Evolutionary conservation across 1,140 invertebrate species (phyloP), one percentile per base, ranked within the genome.

Genomic region (Octopus sinensis): DNA sequence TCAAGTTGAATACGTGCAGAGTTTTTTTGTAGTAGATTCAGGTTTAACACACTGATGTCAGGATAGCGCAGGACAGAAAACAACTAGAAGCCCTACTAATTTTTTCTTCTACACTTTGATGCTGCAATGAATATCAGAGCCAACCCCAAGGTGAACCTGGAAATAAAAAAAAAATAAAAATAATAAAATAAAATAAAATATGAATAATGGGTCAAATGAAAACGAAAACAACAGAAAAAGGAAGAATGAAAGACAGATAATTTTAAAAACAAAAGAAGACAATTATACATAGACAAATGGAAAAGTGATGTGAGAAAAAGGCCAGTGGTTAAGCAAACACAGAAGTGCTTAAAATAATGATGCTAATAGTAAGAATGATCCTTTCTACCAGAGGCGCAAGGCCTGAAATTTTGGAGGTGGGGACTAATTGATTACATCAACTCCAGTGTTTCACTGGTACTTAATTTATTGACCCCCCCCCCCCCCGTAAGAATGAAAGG

Each of bases 51-150:
- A 73, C 68, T 73, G 68, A 73, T 13, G 17, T 23, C 30, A 43
- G 30, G 13, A 73, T 73, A 73, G 68, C 68, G 13, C 68, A 73
- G 68, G 30, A 73, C 68, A 73, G 68, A 73, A n/a, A 43, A 73
- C 68, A 13, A 73, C 68, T 73, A 73, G 17, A 73, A 73, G 68
- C 68, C 68, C 68, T 73, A 73, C 68, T 73, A 73, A 13, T n/a
- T 73, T 9, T 4, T 5, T 73, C 7, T 73, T 73, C 68, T 73
- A 73, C 68, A 73, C 68, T 73, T 73, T 73, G 68, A 73, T 73
- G 68, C 17, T 10, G 30, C 13, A 73, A 23, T 7, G 68, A 73
- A 73, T 73, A 73, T 73, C 68, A 73, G 68, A 73, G 68, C 68
- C 68, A 73, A 23, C 68, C 68, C 56, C 68, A 73, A 73, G 68